These are phyloP conservation scores for Eilema caniola DNA, from an alignment of 2,888 invertebrate genomes.

Conservation along the genomic window DNA sequence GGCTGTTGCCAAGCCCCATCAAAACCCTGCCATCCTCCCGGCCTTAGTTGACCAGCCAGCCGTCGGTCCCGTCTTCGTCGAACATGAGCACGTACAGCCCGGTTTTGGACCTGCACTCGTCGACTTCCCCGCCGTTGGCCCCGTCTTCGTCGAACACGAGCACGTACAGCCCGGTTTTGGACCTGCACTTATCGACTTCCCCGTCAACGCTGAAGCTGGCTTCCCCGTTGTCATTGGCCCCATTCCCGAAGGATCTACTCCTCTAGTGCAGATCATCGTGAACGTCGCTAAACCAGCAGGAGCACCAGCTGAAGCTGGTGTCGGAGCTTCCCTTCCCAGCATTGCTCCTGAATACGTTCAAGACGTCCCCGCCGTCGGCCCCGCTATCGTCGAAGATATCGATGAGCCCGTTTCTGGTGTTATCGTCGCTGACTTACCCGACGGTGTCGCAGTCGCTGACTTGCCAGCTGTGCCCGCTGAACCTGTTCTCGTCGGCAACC, in stretches of 20 bases:
- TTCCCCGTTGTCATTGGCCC: slow-evolving; percentile 32
- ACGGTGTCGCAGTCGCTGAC: slow-evolving; percentile 9
- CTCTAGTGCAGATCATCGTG: slow-evolving; percentile 60
- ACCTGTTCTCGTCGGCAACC: slow-evolving; percentile 43
- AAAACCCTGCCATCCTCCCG: slow-evolving; percentile 41
- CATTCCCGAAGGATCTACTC: slow-evolving; percentile 31
- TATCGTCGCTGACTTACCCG: slow-evolving; percentile 4
- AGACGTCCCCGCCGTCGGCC: slow-evolving; percentile 7
- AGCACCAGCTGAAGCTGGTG: slow-evolving; percentile 18
- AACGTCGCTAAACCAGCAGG: slow-evolving; percentile 44
- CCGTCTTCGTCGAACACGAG: slow-evolving; percentile 45
- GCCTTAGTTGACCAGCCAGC: slow-evolving; percentile 25
- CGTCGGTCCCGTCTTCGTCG: background rate
- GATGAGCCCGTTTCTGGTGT: background rate
- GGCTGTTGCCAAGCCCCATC: slow-evolving; percentile 47
- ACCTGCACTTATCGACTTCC: slow-evolving; percentile 25
- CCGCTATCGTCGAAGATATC: slow-evolving; percentile 16
- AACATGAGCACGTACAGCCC: slow-evolving; percentile 12
- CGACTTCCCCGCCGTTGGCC: slow-evolving; percentile 28
- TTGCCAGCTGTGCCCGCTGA: slow-evolving; percentile 22
- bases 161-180: slow-evolving; percentile 31
- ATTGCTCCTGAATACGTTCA: slow-evolving; percentile 1
- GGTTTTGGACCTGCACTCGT: slow-evolving; percentile 22
- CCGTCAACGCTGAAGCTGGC: slow-evolving; percentile 30
- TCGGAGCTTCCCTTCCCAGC: slow-evolving; percentile 5